These are phyloP conservation scores for Tethya wilhelma DNA, from an alignment of 37 sponge, comb jelly and placozoan genomes.

Conservation along the genomic window DNA sequence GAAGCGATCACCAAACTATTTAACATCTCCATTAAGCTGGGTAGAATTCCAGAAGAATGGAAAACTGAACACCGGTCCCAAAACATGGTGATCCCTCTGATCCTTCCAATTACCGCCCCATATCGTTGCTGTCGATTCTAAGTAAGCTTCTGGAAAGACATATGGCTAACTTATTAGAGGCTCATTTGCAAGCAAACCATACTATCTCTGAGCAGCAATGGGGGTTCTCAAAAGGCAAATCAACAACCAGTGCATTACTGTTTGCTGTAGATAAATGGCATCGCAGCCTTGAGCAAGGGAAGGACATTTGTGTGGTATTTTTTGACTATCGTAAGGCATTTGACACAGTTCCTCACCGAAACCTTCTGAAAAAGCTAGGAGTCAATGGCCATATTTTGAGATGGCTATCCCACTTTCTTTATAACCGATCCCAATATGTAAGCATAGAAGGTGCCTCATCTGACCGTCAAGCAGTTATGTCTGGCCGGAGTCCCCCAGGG, in stretches of 20 bases:
- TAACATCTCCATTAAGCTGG: background rate
- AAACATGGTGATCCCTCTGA: background rate
- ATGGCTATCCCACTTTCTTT: no score
- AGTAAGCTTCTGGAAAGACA: constrained; percentile 18
- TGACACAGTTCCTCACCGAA: no score
- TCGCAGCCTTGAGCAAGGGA: no score
- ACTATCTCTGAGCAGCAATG: background rate
- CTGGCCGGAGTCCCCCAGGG: constrained; percentile 36
- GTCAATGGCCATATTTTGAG: no score
- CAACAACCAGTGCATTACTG: constrained; percentile 1
- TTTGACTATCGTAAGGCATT: no score
- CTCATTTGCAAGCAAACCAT: background rate
- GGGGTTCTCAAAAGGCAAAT: no score
- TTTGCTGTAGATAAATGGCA: background rate
- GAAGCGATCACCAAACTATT: constrained; percentile 9
- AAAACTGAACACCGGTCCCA: constrained; percentile 2
- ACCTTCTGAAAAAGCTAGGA: no score
- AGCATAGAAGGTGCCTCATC: no score
- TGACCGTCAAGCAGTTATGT: no score
- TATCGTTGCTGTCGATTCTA: constrained; percentile 1
- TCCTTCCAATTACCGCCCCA: constrained; percentile 10
- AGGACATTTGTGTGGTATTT: no score
- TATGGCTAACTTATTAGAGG: background rate
- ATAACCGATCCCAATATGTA: no score
- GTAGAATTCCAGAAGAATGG: background rate